Evolutionary conservation across 2,797 vertebrate species (phyloP).

Genomic region (Crotalus adamanteus): DNA sequence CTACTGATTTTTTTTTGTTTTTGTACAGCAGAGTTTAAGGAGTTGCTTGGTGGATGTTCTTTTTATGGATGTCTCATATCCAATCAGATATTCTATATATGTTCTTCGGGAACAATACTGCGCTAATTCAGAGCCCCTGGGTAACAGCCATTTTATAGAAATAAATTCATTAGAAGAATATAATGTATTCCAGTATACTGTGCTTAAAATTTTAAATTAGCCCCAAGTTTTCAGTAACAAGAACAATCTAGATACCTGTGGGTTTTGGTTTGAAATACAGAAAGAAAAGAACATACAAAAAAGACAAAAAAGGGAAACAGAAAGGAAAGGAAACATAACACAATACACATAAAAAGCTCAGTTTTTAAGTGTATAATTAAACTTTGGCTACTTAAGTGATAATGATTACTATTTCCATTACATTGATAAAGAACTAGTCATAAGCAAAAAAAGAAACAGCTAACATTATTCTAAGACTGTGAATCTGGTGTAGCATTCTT

Average conservation of each 20-base stretch:
- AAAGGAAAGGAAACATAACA: neutral
- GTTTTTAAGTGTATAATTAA: neutral
- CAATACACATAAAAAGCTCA: neutral
- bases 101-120: neutral
- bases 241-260: neutral
- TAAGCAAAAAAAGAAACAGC: neutral
- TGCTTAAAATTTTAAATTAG: neutral
- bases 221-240: neutral
- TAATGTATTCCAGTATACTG: neutral
- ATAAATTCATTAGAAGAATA: neutral
- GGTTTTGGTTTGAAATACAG: neutral
- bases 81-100: neutral
- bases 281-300: neutral
- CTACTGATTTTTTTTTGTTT: neutral
- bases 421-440: neutral
- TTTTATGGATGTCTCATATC: neutral
- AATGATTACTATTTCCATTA: neutral
- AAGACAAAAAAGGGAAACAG: neutral
- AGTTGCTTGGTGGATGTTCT: neutral
- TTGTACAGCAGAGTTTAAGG: neutral
- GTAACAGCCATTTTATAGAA: conserved; percentile 9
- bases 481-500: neutral
- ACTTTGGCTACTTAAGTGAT: neutral
- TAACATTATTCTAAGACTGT: neutral
- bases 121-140: neutral